Evolutionary conservation across 1,140 invertebrate species (phyloP).

Genomic region (Adoxophyes honmai): DNA sequence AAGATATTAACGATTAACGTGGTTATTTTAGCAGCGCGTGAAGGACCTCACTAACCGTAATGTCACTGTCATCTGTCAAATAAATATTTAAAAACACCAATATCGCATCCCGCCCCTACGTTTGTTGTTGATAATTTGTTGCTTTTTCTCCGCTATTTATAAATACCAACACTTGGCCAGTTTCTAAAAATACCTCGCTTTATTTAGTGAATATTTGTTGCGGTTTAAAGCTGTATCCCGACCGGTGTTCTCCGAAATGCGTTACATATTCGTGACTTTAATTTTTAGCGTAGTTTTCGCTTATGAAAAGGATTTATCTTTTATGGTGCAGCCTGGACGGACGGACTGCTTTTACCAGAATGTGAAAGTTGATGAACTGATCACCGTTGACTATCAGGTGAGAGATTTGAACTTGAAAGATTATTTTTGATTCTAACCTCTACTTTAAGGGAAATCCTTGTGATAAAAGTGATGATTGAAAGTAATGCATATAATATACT

Average conservation of each 20-base stretch:
- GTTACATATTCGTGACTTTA: conserved; percentile 47
- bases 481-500: no score
- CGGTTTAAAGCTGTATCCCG: background rate
- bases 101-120: conserved; percentile 8
- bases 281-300: conserved; percentile 58
- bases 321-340: conserved; percentile 82
- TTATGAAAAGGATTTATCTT: conserved; percentile 82
- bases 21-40: background rate
- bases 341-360: conserved; percentile 84
- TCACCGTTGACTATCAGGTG: conserved; percentile 88
- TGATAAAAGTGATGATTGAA: background rate
- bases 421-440: background rate
- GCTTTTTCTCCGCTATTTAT: conserved; percentile 28
- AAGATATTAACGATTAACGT: conserved; percentile 3
- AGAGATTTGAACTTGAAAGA: background rate
- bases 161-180: conserved; percentile 19
- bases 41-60: background rate
- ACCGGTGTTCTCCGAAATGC: conserved; percentile 36
- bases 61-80: conserved; percentile 5
- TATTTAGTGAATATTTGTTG: background rate
- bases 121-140: conserved; percentile 22
- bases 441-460: background rate
- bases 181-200: conserved; percentile 25
- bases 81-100: conserved; percentile 16
- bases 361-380: conserved; percentile 78